Percentiles rank a stretch among this genome's conserved stretches.
phyloP scores from a whole-genome alignment of 2,888 invertebrate species.

The Rapana venosa region DNA sequence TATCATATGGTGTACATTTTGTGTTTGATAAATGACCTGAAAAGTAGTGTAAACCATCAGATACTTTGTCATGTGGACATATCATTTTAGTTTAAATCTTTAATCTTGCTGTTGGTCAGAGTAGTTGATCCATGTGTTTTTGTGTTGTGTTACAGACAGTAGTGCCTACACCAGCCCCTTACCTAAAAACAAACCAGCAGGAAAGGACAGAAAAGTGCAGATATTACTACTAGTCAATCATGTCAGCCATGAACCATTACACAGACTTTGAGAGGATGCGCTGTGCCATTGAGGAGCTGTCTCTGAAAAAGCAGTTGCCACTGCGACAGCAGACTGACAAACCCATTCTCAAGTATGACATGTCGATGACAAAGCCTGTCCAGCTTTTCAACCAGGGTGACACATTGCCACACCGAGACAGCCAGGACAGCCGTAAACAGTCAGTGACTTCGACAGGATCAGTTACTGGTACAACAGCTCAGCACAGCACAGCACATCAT shows the following conservation, averaged over 20 bases:
- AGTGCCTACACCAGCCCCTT: background rate
- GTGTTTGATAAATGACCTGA: too few species aligned
- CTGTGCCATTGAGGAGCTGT: constrained; percentile 65
- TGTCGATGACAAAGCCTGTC: constrained; percentile 62
- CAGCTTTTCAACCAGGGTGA: constrained; percentile 64
- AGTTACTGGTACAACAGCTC: background rate
- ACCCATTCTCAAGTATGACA: constrained; percentile 69
- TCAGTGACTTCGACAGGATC: background rate
- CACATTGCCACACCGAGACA: constrained; percentile 38
- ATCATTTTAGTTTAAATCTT: too few species aligned
- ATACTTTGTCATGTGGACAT: too few species aligned
- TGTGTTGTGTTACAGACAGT: background rate
- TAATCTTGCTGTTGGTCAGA: too few species aligned
- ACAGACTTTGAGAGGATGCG: constrained; percentile 54
- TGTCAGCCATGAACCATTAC: constrained; percentile 23
- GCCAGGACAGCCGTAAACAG: background rate
- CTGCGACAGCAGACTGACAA: constrained; percentile 67
- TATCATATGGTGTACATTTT: too few species aligned
- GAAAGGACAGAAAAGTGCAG: background rate
- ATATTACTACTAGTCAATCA: background rate
- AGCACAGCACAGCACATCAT: constrained; percentile 1
- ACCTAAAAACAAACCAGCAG: background rate
- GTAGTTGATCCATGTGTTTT: too few species aligned
- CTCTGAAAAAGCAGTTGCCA: constrained; percentile 71
- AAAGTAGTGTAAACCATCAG: too few species aligned